A percentile compares a stretch with the other conserved stretches of the same genome.
Conservation (phyloP, 2,113 vertebrate genomes). For the Polypterus bichir region DNA sequence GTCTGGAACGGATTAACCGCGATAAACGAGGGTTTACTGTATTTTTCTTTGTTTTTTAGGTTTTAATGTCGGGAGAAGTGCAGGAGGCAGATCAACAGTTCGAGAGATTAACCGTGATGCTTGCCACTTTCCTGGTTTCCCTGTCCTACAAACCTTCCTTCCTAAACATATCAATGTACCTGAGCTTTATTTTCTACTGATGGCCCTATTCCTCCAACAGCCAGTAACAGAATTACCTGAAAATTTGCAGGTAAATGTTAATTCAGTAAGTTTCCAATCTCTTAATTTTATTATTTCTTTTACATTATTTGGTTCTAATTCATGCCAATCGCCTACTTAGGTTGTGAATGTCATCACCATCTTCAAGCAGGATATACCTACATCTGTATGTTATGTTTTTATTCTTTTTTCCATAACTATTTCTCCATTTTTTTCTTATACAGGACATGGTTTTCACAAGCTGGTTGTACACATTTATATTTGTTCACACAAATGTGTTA, state of each 20-base stretch:
- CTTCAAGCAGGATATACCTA: not conserved
- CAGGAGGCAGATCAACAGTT: slow-evolving; percentile 76
- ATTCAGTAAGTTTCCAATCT: slow-evolving; percentile 26
- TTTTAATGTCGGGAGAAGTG: slow-evolving; percentile 89
- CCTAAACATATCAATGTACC: slow-evolving; percentile 95
- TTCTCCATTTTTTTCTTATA: not conserved
- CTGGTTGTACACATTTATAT: too few species aligned
- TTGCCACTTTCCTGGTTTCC: slow-evolving; percentile 90
- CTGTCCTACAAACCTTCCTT: slow-evolving; percentile 80
- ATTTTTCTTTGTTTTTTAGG: slow-evolving; percentile 41
- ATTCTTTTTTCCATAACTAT: not conserved
- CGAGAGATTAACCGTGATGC: slow-evolving; percentile 94
- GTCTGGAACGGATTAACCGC: too few species aligned
- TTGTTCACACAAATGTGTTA: too few species aligned
- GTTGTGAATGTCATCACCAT: not conserved
- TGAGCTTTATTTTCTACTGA: slow-evolving; percentile 93
- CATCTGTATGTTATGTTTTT: slow-evolving; percentile 1
- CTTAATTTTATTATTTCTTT: too few species aligned
- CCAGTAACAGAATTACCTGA: slow-evolving; percentile 89
- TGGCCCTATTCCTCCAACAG: slow-evolving; percentile 95
- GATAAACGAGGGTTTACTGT: too few species aligned
- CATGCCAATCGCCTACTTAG: not conserved
- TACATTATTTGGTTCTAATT: too few species aligned
- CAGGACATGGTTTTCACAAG: too few species aligned
- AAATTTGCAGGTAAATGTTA: slow-evolving; percentile 84